These are phyloP conservation scores for Cyprinodon variegatus DNA, from an alignment of 2,113 vertebrate species.

Conservation along the genomic window DNA sequence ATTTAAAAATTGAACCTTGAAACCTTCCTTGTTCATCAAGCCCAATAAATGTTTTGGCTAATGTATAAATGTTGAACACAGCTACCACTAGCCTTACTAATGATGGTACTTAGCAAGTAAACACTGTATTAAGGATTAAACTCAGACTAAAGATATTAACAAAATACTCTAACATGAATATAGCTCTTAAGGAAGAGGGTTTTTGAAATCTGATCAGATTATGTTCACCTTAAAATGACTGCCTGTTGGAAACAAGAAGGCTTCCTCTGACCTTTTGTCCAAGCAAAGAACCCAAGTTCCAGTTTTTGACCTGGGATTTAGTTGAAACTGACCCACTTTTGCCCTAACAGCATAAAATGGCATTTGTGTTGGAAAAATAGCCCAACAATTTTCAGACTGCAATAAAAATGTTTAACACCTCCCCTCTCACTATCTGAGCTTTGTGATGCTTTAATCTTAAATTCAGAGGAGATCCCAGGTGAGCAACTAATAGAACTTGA, in stretches of 20 bases:
- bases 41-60: neutral
- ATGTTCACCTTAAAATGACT: neutral
- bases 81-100: neutral
- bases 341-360: neutral
- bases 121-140: neutral
- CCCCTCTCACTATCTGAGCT: conserved; percentile 1
- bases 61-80: neutral
- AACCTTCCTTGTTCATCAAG: neutral
- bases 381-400: no score
- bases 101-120: neutral
- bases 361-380: neutral
- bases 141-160: neutral
- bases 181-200: neutral
- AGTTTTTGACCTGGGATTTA: neutral
- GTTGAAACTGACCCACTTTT: neutral
- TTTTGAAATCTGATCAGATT: neutral
- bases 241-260: neutral
- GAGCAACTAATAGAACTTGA: conserved; percentile 33
- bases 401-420: conserved; percentile 8
- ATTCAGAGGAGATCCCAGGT: conserved; percentile 1
- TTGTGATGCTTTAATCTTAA: conserved; percentile 34
- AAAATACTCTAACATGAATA: neutral
- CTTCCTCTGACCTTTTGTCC: no score
- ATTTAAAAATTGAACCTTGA: neutral
- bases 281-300: neutral